Evolutionary conservation across 2,888 invertebrate species (phyloP).

Genomic region (Oscheius sp.): DNA sequence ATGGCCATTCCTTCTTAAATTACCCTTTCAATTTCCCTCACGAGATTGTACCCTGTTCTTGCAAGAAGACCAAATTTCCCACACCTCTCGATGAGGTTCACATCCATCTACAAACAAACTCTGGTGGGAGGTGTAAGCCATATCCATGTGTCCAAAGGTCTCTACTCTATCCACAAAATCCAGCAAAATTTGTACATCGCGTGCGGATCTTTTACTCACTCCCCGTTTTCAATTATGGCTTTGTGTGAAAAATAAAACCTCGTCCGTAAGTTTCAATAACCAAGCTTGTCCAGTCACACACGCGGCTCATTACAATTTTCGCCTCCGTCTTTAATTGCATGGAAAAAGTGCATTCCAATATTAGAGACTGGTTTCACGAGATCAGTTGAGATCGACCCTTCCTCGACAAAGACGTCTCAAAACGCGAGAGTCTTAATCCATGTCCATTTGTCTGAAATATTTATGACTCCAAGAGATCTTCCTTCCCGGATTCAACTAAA

Average conservation of each 20-base stretch:
- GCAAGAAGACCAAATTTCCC: not conserved
- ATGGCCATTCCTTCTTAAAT: not conserved
- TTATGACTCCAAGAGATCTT: not conserved
- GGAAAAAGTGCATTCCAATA: constrained; percentile 15
- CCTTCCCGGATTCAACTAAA: not conserved
- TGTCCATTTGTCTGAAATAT: not conserved
- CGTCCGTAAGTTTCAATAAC: constrained; percentile 4
- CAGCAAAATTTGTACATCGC: too few species aligned
- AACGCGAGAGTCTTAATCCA: not conserved
- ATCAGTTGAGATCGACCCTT: not conserved
- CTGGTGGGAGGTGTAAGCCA: too few species aligned
- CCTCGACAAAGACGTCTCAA: too few species aligned
- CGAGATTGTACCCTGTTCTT: not conserved
- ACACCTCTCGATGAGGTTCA: not conserved
- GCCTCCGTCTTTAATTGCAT: not conserved
- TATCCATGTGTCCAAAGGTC: too few species aligned
- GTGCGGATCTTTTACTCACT: not conserved
- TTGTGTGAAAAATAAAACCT: too few species aligned
- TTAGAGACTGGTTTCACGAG: not conserved
- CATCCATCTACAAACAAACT: constrained; percentile 1
- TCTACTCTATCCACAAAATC: not conserved
- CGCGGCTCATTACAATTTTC: not conserved
- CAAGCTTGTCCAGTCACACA: not conserved
- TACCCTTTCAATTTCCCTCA: not conserved
- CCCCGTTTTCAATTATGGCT: too few species aligned